Evolutionary conservation across 2,113 vertebrate genomes (phyloP).

Genomic region (Aleadryas rufinucha): DNA sequence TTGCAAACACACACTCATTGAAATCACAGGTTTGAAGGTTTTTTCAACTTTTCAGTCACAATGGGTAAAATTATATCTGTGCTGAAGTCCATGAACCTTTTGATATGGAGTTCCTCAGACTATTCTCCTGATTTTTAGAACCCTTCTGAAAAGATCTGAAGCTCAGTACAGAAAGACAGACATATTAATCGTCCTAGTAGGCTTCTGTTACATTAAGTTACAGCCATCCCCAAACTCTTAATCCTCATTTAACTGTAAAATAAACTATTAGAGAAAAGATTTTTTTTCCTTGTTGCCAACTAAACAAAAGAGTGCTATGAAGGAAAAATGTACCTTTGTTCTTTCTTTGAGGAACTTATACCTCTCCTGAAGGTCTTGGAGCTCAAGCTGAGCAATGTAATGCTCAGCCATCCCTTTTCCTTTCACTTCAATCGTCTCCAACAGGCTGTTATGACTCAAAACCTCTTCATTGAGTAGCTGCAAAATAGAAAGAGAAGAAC

Average conservation of each 20-base stretch:
- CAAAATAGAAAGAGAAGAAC: conserved; percentile 4
- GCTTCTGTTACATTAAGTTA: background rate
- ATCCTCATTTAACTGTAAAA: background rate
- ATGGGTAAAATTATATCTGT: background rate
- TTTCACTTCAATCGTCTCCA: conserved; percentile 91
- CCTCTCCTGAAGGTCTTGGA: conserved; percentile 87
- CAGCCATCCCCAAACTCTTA: background rate
- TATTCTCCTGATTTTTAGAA: background rate
- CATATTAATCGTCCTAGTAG: background rate
- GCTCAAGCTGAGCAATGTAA: conserved; percentile 86
- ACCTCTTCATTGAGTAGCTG: conserved; percentile 94
- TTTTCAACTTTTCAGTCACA: background rate
- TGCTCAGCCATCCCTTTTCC: conserved; percentile 88
- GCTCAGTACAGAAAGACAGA: background rate
- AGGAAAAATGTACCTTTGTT: conserved; percentile 79
- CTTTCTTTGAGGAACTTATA: conserved; percentile 83
- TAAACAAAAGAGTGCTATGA: background rate
- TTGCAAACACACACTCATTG: background rate
- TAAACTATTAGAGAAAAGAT: background rate
- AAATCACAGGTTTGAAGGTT: background rate
- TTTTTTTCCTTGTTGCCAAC: background rate
- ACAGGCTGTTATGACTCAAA: conserved; percentile 84
- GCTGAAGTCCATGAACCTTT: background rate
- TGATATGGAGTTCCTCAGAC: background rate
- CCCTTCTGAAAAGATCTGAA: background rate